These are phyloP conservation scores for Mormyrus hasselquistii DNA, from an alignment of 2,797 vertebrate genomes.

Conservation along the genomic window DNA sequence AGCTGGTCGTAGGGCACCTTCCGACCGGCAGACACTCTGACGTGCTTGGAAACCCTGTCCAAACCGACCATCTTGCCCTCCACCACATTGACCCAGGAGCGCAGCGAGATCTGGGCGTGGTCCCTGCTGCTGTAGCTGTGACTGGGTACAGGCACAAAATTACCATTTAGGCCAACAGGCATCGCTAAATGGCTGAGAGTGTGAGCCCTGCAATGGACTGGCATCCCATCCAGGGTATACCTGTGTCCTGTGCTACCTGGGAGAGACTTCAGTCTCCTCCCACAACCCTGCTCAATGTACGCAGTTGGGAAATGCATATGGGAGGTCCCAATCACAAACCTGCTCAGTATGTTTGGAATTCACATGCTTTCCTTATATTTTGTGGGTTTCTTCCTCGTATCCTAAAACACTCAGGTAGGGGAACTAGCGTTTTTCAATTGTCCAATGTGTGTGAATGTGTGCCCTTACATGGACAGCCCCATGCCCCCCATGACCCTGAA, in stretches of 20 bases:
- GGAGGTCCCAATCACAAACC: background rate
- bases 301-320: background rate
- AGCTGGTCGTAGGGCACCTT: constrained; percentile 78
- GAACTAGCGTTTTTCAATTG: background rate
- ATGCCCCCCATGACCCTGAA: background rate
- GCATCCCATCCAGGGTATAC: background rate
- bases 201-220: background rate
- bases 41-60: constrained; percentile 68
- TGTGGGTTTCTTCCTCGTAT: background rate
- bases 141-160: constrained; percentile 46
- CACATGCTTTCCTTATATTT: background rate
- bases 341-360: background rate
- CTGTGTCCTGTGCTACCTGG: background rate
- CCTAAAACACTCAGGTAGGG: background rate
- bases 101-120: constrained; percentile 70
- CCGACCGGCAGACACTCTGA: constrained; percentile 59
- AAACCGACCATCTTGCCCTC: constrained; percentile 80
- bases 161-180: background rate
- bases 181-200: background rate
- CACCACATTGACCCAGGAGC: constrained; percentile 69
- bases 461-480: background rate
- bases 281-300: background rate
- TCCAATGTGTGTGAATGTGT: background rate
- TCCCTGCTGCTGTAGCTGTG: constrained; percentile 74
- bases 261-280: background rate